phyloP scores from a whole-genome alignment of 2,113 vertebrate genomes.

The Leucopternis melanops region DNA sequence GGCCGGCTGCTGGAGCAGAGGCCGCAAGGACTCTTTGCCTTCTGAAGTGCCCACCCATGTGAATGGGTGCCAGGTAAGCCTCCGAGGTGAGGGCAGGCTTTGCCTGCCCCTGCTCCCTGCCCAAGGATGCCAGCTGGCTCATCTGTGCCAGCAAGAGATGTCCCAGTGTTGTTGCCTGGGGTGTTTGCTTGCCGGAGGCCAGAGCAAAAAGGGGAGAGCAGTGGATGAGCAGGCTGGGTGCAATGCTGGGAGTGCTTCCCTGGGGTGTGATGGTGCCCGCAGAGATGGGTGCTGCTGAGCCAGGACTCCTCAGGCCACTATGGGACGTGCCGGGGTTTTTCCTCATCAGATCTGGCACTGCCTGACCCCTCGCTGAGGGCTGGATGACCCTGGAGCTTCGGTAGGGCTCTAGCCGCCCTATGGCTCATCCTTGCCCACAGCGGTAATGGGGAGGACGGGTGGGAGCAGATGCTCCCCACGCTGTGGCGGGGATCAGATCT shows the following conservation, averaged over 20 bases:
- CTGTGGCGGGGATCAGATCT: neutral
- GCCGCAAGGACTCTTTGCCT: neutral
- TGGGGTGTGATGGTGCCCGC: neutral
- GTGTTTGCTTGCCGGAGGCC: neutral
- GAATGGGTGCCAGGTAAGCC: neutral
- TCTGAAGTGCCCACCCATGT: neutral
- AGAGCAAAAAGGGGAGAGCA: neutral
- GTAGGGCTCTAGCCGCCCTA: neutral
- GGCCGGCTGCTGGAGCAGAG: neutral
- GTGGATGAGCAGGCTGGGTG: accelerated
- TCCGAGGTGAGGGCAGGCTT: neutral
- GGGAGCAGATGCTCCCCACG: neutral
- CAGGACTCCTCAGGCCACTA: neutral
- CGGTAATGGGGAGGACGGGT: too few species aligned
- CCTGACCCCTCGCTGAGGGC: neutral
- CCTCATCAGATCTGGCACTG: neutral
- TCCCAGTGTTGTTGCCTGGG: neutral
- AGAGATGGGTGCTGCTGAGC: neutral
- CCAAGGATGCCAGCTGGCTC: neutral
- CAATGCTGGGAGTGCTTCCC: neutral
- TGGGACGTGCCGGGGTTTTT: accelerated
- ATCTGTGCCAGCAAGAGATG: neutral
- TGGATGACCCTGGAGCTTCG: accelerated
- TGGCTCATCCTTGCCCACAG: accelerated
- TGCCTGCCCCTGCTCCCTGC: neutral